Evolutionary conservation across 2,113 vertebrate genomes (phyloP).

Genomic region (Oncorhynchus clarkii): DNA sequence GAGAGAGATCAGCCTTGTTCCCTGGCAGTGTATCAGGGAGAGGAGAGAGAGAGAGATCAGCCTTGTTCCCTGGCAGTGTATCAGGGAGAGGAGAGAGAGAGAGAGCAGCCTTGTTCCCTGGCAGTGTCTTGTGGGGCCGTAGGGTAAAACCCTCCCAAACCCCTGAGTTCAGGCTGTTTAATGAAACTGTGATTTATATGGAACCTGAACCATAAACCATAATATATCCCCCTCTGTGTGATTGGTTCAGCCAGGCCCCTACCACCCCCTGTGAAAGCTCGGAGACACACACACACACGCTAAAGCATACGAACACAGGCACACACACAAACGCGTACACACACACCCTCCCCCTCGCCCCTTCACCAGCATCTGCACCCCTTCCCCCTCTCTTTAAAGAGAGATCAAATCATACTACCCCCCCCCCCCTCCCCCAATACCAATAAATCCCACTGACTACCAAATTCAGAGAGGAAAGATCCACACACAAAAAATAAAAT

Average conservation of each 20-base stretch:
- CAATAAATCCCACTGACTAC: slow-evolving; percentile 47
- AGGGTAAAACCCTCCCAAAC: slow-evolving; percentile 8
- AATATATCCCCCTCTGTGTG: slow-evolving; percentile 50
- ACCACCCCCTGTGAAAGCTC: not conserved
- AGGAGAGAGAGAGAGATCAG: too few species aligned
- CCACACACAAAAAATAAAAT: slow-evolving; percentile 44
- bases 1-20: too few species aligned
- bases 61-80: too few species aligned
- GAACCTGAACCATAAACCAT: slow-evolving; percentile 67
- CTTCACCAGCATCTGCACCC: slow-evolving; percentile 16
- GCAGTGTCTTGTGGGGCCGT: slow-evolving; percentile 14
- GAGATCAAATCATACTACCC: slow-evolving; percentile 45
- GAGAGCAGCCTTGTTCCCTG: not conserved
- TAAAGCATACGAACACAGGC: slow-evolving; percentile 15
- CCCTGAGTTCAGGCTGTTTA: slow-evolving; percentile 56
- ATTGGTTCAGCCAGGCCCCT: not conserved
- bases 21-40: too few species aligned
- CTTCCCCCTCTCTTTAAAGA: slow-evolving; percentile 46
- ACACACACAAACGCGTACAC: not conserved
- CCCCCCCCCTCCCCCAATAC: slow-evolving; percentile 38
- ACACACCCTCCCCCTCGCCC: slow-evolving; percentile 24
- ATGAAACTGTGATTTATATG: slow-evolving; percentile 73
- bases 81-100: too few species aligned
- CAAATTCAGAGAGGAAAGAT: slow-evolving; percentile 13
- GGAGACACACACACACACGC: not conserved